Evolutionary conservation across 2,113 vertebrate genomes (phyloP).

Genomic region (Coreoperca whiteheadi): DNA sequence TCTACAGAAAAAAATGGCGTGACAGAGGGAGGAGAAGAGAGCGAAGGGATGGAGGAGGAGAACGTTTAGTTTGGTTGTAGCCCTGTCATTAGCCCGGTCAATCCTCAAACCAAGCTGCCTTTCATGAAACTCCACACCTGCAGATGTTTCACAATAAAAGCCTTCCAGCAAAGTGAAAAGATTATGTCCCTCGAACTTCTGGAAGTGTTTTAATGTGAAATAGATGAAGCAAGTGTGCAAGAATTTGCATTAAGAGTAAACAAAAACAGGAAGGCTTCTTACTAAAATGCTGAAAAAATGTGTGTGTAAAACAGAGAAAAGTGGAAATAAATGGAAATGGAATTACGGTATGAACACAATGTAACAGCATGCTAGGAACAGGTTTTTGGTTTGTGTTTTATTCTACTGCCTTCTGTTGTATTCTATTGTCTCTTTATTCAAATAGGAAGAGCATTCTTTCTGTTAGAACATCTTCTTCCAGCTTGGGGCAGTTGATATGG

Average conservation of each 20-base stretch:
- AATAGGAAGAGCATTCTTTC: not conserved
- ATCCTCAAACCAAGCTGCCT: constrained; percentile 4
- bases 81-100: not conserved
- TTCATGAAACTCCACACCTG: constrained; percentile 19
- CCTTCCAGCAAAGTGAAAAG: constrained; percentile 5
- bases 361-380: not conserved
- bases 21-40: constrained; percentile 16
- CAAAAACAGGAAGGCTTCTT: not conserved
- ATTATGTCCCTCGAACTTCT: not conserved
- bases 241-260: not conserved
- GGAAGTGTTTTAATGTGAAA: constrained; percentile 15
- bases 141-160: constrained; percentile 50
- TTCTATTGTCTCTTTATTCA: not conserved
- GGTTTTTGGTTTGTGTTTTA: not conserved
- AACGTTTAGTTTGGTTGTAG: not conserved
- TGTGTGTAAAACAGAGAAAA: not conserved
- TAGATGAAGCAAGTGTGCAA: not conserved
- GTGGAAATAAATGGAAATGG: not conserved
- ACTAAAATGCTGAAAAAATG: not conserved
- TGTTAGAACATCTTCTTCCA: not conserved
- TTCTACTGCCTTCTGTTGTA: not conserved
- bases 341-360: not conserved
- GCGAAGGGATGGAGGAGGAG: not conserved
- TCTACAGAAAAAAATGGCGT: constrained; percentile 59
- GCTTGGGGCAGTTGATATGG: not conserved